Base-by-base conservation (phyloP, 2,888 invertebrate species). In the Melanargia galathea region DNA sequence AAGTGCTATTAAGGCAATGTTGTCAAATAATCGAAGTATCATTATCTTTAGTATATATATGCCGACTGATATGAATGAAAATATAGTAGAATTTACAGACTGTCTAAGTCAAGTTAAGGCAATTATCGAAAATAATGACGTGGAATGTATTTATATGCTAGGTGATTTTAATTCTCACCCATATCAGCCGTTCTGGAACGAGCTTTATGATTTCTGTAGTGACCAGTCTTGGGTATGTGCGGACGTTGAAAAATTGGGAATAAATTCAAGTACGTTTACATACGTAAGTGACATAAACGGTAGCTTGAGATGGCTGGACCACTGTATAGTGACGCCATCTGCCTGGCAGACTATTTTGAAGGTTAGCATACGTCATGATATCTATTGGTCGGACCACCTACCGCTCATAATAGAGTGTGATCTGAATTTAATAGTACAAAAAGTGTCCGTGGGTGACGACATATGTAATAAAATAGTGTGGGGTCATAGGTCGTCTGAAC, bases 301-400 rank as follows among this genome's bases (percentile, higher is more conserved):
- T 22, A 55, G 67, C 45, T 64, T 46, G 61, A 35, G 68, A 24
- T 66, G 68, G 68, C 48, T 64, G 6, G 69, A 69, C 35, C 66
- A 68, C 54, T 69, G 69, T 60, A 20, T 66, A 33, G 65, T 66
- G 7, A 69, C 65, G 1, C 18, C 45, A 20, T 52, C 69, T 8
- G 60, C 60, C 6, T 61, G 63, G 60, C 49, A 61, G n/a, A 60
- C 66, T 58, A 33, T 65, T 38, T 10, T 43, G 2, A 38, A 62
- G 33, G 60, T 64, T n/a, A 60, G 43, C 20, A 45, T 68, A 30
- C 16, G 61, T 20, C 62, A 67, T 49, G 63, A 67, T 59, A 55
- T 65, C 0, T 67, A 64, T 58, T 59, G 66, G 52, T 66, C 68
- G 10, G 69, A 69, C 58, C 70, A 69, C 62, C 52, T 67, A 10